Evolutionary conservation across 2,888 invertebrate species (phyloP), one percentile per base, ranked within the genome.

Genomic region (Xestia rhomboidea): DNA sequence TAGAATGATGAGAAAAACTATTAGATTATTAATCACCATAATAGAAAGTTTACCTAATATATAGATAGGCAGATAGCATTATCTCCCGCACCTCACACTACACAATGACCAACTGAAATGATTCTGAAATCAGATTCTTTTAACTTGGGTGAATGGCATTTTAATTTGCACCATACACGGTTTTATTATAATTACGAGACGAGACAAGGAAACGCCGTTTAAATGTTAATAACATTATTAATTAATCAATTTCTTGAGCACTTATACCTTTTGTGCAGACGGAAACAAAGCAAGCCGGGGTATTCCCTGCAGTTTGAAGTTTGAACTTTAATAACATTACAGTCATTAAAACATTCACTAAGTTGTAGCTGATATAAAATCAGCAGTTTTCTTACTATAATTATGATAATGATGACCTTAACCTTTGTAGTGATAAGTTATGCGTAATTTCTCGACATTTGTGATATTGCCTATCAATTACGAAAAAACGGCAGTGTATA

Each of bases 341-440:
- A 64, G 62, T 38, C 41, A 60, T 54, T 60, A 46, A 72, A 63
- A 44, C 44, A 66, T 67, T 77, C 18, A 69, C 38, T 2, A 76
- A 70, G 60, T 46, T 51, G 72, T 67, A 44, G n/a, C 18, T 51
- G 66, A 44, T 34, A 66, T 11, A 54, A 24, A 64, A 69, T 41
- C 15, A 63, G 64, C 49, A n/a, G 27, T 64, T 60, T 66, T 71
- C n/a, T 64, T 46, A 66, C 51, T 60, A 60, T 41, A 49, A 75
- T 74, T 69, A 70, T 62, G 63, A 74, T 67, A 69, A 73, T 60
- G 13, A 41, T 73, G 67, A 82, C 63, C 83, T 85, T 73, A 54
- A 75, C 83, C 78, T 77, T 73, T 63, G 49, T 54, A 64, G 49
- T 66, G 74, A 82, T 85, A 84, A 75, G 24, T 78, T 71, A 11